phyloP scores from a whole-genome alignment of 2,888 invertebrate species.

The Diaprepes abbreviatus region DNA sequence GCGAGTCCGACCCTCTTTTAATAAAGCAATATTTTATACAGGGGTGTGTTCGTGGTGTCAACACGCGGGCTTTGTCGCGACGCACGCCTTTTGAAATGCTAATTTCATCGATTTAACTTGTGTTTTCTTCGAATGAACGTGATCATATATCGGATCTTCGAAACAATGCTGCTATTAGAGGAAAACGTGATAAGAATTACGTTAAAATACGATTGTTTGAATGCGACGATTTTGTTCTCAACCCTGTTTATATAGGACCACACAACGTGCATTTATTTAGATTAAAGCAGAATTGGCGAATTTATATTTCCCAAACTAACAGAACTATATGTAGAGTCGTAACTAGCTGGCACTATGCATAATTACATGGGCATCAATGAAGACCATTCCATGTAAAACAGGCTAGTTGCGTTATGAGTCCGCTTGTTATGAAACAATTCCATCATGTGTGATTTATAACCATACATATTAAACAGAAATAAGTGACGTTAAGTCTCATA shows the following conservation, averaged over 20 bases:
- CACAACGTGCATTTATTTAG: not conserved
- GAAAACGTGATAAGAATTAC: constrained; percentile 33
- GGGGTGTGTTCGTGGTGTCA: constrained; percentile 22
- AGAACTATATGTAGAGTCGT: too few species aligned
- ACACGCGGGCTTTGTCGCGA: not conserved
- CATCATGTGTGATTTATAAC: too few species aligned
- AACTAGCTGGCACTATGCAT: too few species aligned
- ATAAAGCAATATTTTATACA: constrained; percentile 16
- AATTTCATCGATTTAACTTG: constrained; percentile 37
- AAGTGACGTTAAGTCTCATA: too few species aligned
- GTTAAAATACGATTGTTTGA: constrained; percentile 19
- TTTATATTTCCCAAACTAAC: too few species aligned
- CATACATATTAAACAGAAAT: too few species aligned
- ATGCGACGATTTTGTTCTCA: not conserved
- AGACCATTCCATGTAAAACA: too few species aligned
- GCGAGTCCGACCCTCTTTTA: not conserved
- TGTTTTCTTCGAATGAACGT: constrained; percentile 42
- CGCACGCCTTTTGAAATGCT: constrained; percentile 32
- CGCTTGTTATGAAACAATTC: too few species aligned
- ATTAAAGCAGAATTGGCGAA: too few species aligned
- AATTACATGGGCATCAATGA: too few species aligned
- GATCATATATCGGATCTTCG: constrained; percentile 20
- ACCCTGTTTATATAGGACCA: not conserved
- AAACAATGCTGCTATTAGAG: constrained; percentile 37
- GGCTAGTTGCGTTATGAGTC: too few species aligned